Evolutionary conservation across 2,888 invertebrate species (phyloP).

Genomic region (Ommatoiulus sabulosus): DNA sequence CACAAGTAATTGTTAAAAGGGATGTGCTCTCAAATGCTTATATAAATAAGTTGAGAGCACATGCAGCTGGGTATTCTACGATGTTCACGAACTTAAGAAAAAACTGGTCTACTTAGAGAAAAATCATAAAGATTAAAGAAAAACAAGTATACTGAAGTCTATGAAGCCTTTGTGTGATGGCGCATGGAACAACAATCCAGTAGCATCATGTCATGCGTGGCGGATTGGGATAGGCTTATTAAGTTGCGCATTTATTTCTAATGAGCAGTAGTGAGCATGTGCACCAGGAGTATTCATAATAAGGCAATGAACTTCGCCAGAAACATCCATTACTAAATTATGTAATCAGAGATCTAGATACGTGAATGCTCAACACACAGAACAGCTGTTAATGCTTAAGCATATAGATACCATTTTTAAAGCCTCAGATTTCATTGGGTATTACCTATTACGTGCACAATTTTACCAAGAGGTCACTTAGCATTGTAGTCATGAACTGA

Average conservation of each 20-base stretch:
- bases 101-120: slow-evolving; percentile 16
- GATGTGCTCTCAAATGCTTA: neutral
- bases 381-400: neutral
- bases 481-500: neutral
- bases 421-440: neutral
- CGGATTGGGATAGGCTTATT: neutral
- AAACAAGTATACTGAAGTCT: neutral
- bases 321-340: slow-evolving; percentile 27
- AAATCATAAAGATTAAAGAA: neutral
- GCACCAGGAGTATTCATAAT: neutral
- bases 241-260: neutral
- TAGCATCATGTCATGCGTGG: slow-evolving; percentile 22
- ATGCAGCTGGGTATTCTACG: neutral
- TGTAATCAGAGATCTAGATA: neutral
- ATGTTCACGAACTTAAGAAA: neutral
- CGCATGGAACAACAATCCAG: neutral
- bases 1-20: slow-evolving; percentile 29
- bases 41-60: neutral
- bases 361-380: neutral
- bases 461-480: neutral
- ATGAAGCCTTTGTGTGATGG: neutral
- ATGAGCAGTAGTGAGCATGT: slow-evolving; percentile 37
- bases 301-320: slow-evolving; percentile 39
- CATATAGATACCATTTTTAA: neutral
- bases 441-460: neutral